Conservation (phyloP, 2,888 invertebrate species). For the Halictus ligatus region DNA sequence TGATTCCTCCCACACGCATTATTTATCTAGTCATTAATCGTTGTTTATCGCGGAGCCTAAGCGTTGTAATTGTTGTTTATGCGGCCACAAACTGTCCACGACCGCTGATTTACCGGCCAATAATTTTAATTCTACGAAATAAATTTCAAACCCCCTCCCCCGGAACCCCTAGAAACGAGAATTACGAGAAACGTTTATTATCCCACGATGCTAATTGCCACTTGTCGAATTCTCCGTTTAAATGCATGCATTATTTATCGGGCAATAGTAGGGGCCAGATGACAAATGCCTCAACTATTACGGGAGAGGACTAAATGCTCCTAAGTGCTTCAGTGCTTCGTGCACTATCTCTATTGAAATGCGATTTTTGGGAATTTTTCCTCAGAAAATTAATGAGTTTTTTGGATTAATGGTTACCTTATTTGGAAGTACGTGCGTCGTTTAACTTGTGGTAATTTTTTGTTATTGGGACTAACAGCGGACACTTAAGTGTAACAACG, state of each 20-base stretch:
- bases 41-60: slow-evolving; percentile 28
- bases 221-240: slow-evolving; percentile 16
- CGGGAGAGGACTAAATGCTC: neutral
- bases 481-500: neutral
- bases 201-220: slow-evolving; percentile 10
- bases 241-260: slow-evolving; percentile 12
- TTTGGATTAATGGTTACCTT: neutral
- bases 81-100: neutral
- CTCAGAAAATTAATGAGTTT: neutral
- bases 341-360: neutral
- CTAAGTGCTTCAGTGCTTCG: neutral
- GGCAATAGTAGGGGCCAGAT: neutral
- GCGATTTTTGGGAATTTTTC: neutral
- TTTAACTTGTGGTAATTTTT: neutral
- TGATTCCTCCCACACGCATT: neutral
- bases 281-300: neutral
- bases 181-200: slow-evolving; percentile 17
- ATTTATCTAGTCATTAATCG: slow-evolving; percentile 44
- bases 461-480: neutral
- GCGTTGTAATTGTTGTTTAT: slow-evolving; percentile 31
- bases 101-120: slow-evolving; percentile 23
- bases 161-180: neutral
- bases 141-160: slow-evolving; percentile 16
- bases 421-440: neutral
- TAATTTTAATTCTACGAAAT: slow-evolving; percentile 44